A percentile compares a stretch with the other conserved stretches of the same genome.
phyloP scores from a whole-genome alignment of 2,888 invertebrate species.

The Melipona bicolor region DNA sequence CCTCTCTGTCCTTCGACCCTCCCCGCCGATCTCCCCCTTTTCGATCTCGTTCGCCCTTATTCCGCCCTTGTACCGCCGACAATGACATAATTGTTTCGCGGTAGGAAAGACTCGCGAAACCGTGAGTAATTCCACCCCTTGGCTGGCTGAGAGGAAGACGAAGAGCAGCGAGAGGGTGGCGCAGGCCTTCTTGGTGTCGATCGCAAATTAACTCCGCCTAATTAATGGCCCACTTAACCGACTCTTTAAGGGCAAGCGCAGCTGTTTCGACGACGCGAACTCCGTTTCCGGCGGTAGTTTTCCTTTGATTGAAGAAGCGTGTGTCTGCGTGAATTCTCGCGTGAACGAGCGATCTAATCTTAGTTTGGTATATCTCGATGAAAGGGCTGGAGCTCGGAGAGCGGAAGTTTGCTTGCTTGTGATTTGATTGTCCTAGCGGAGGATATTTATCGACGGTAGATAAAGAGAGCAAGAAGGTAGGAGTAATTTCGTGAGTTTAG shows the following conservation, averaged over 20 bases:
- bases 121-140: slow-evolving; percentile 58
- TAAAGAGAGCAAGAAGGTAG: not conserved
- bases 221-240: slow-evolving; percentile 61
- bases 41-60: slow-evolving; percentile 4
- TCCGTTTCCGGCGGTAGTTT: not conserved
- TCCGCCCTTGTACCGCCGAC: not conserved
- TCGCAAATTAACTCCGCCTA: slow-evolving; percentile 68
- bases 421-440: not conserved
- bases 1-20: no score
- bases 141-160: not conserved
- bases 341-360: not conserved
- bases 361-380: not conserved
- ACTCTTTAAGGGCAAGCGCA: not conserved
- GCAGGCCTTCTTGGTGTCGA: slow-evolving; percentile 45
- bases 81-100: slow-evolving; percentile 55
- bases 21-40: not conserved
- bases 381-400: not conserved
- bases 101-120: slow-evolving; percentile 47
- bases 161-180: not conserved
- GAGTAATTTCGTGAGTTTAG: no score
- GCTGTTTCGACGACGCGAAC: slow-evolving; percentile 14
- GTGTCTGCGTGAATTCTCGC: not conserved
- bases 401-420: not conserved
- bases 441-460: not conserved
- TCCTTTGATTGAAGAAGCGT: not conserved